Evolutionary conservation across 2,888 invertebrate species (phyloP).

Genomic region (Hypomecis punctinalis): DNA sequence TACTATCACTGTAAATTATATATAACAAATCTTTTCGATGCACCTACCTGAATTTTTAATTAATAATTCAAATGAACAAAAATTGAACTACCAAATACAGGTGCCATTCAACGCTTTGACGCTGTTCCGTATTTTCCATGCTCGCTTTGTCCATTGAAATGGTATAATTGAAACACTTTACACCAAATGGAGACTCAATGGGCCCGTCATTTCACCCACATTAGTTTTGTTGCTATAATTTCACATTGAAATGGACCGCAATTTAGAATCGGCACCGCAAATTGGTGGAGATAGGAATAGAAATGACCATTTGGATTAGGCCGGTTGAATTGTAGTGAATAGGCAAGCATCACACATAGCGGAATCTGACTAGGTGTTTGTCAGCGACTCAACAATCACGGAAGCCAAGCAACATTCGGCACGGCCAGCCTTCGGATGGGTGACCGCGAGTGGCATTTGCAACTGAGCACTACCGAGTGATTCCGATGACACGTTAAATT

Average conservation of each 20-base stretch:
- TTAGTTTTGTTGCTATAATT: conserved; percentile 52
- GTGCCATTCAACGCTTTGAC: conserved; percentile 7
- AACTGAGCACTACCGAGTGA: too few species aligned
- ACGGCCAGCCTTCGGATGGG: too few species aligned
- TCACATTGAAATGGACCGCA: conserved; percentile 49
- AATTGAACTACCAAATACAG: neutral
- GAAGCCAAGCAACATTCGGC: too few species aligned
- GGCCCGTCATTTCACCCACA: conserved; percentile 46
- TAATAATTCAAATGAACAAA: neutral
- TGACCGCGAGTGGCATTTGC: too few species aligned
- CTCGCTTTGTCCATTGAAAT: conserved; percentile 26
- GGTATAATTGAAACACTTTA: conserved; percentile 28
- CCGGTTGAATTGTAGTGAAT: neutral
- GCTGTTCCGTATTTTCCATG: conserved; percentile 24
- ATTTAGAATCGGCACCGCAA: conserved; percentile 37
- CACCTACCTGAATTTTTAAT: too few species aligned
- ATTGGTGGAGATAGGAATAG: conserved; percentile 11
- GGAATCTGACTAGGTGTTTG: too few species aligned
- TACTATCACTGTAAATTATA: too few species aligned
- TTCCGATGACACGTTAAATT: too few species aligned
- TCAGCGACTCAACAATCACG: too few species aligned
- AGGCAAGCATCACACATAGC: too few species aligned
- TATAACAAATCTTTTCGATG: too few species aligned
- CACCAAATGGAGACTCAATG: conserved; percentile 20
- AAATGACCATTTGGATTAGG: neutral